Percentiles rank a stretch among this genome's conserved stretches.
These are phyloP conservation scores for Liparis tanakae DNA, from an alignment of 2,797 vertebrate genomes.

Conservation along the genomic window DNA sequence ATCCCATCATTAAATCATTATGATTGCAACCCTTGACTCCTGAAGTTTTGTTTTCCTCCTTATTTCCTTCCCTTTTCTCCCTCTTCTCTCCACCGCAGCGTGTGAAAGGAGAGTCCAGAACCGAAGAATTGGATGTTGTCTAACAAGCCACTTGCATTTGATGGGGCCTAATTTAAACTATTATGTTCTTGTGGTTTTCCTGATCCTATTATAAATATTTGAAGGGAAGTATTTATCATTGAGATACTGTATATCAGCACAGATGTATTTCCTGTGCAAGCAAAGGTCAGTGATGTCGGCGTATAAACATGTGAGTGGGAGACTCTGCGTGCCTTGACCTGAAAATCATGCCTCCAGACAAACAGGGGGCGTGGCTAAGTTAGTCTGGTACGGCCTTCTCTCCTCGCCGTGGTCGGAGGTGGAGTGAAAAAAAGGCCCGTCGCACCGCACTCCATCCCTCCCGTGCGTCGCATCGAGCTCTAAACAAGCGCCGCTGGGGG, in stretches of 20 bases:
- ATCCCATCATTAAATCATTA: conserved; percentile 79
- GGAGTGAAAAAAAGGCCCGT: conserved; percentile 49
- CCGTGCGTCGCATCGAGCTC: conserved; percentile 32
- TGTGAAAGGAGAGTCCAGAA: conserved; percentile 61
- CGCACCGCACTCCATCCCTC: conserved; percentile 34
- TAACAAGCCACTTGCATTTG: conserved; percentile 74
- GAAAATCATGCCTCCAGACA: conserved; percentile 47
- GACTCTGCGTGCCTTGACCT: conserved; percentile 64
- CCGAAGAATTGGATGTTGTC: conserved; percentile 69
- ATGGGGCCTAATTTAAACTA: conserved; percentile 82
- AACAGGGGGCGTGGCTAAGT: conserved; percentile 46
- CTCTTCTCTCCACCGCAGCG: conserved; percentile 56
- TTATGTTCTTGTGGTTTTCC: conserved; percentile 82
- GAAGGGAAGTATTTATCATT: conserved; percentile 85
- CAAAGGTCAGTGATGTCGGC: conserved; percentile 81
- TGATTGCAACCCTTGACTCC: conserved; percentile 74
- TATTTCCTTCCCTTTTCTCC: not conserved
- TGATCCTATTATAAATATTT: conserved; percentile 86
- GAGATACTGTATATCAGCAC: conserved; percentile 83
- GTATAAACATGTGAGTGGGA: conserved; percentile 79
- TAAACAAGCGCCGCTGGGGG: conserved; percentile 72
- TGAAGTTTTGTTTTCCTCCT: conserved; percentile 38
- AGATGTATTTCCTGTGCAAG: conserved; percentile 84
- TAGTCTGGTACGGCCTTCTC: conserved; percentile 17
- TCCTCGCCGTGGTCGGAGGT: conserved; percentile 28